Conservation (phyloP, 2,113 vertebrate species). For the Oreochromis spilurus region DNA sequence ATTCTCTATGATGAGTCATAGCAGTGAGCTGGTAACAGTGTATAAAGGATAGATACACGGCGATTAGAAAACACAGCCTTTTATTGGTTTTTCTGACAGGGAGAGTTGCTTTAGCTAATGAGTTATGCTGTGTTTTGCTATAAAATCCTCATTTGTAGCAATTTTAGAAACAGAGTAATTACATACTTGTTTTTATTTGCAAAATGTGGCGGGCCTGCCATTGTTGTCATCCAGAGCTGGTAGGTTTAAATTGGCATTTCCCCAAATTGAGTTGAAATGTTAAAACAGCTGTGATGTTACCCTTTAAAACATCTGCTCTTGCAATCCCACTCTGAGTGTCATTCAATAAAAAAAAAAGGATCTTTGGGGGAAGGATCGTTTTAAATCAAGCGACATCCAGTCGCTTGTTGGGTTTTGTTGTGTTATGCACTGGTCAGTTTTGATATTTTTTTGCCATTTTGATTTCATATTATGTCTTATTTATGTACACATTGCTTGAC, state of each 20-base stretch:
- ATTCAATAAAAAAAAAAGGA: background rate
- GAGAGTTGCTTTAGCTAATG: background rate
- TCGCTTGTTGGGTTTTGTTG: background rate
- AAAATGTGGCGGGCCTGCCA: background rate
- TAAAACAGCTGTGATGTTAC: background rate
- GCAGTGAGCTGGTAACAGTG: background rate
- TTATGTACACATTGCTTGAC: background rate
- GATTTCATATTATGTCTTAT: background rate
- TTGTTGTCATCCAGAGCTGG: background rate
- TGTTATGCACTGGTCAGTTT: background rate
- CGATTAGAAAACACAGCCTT: background rate
- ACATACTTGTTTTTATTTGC: background rate
- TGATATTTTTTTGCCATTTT: background rate
- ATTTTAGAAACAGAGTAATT: background rate
- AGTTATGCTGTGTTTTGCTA: background rate
- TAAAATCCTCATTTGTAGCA: background rate
- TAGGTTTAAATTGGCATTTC: background rate
- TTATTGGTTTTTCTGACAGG: background rate
- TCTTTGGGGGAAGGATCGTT: background rate
- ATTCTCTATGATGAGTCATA: background rate
- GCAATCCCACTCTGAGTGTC: background rate
- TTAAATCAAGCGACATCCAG: background rate
- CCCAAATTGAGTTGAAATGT: background rate
- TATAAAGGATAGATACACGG: background rate
- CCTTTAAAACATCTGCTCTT: background rate